Conservation (phyloP, 92 coral and sea anemone species). For the Epizoanthus stellaris region DNA sequence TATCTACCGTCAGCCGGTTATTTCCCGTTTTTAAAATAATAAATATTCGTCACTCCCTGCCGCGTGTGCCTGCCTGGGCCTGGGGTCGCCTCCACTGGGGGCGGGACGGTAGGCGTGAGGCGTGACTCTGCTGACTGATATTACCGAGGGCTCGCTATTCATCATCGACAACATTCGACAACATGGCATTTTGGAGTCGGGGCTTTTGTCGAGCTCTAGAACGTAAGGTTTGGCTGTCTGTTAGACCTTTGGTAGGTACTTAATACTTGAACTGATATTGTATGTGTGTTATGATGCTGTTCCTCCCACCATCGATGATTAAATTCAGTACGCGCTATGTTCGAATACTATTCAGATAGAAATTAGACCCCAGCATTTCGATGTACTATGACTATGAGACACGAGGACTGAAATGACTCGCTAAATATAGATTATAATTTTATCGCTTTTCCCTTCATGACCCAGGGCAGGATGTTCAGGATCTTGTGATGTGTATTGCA, state of each 20-base stretch:
- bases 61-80: too few species aligned
- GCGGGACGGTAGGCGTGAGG: constrained; percentile 24
- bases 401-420: too few species aligned
- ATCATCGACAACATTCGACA: background rate
- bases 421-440: too few species aligned
- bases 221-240: constrained; percentile 12
- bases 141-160: background rate
- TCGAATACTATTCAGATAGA: too few species aligned
- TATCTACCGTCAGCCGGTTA: too few species aligned
- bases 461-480: too few species aligned
- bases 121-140: background rate
- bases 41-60: too few species aligned
- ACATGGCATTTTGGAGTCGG: constrained; percentile 38
- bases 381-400: too few species aligned
- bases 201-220: constrained; percentile 3
- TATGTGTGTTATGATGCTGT: background rate
- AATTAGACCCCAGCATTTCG: too few species aligned
- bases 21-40: too few species aligned
- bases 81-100: background rate
- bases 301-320: background rate
- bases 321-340: background rate
- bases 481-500: too few species aligned
- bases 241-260: constrained; percentile 40
- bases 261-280: background rate
- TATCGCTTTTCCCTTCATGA: too few species aligned